Base-by-base conservation (phyloP, 2,888 invertebrate genomes). In the Leptinotarsa peninsularis region DNA sequence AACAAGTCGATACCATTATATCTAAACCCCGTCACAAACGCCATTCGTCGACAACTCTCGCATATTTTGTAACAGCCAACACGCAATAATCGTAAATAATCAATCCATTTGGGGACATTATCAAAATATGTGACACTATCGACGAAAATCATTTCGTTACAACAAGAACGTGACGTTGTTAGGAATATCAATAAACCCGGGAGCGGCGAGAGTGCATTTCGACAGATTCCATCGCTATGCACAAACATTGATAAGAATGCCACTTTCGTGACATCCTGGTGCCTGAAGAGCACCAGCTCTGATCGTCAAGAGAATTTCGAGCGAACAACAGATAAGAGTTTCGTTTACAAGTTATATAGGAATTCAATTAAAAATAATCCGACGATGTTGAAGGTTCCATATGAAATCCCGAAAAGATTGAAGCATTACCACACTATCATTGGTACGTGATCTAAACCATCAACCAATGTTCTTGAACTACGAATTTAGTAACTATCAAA, bases 91-190 rank as follows among this genome's bases (percentile, higher is more conserved):
- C 27, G 33, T 63, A 63, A 63, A 63, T 63, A 63, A 33, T 43
- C 63, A n/a, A 43, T 43, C 33, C 63, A 63, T 63, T 63, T 33
- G 66, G 72, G 72, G 49, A 71, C 66, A 72, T 72, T 75, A 75
- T 75, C 75, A 67, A 75, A 75, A 75, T 75, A 72, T 72, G 75
- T 68, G 75, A 72, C 75, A 68, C 68, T 72, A 75, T 75, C 75
- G 49, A 49, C 58, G n/a, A 63, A 63, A 63, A 63, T 63, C 4
- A 63, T 63, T 43, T 33, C 43, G 27, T n/a, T 63, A 63, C n/a
- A 5, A 63, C 63, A 63, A 63, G 27, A 43, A 63, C 63, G 63
- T 43, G 63, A 63, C 33, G 63, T n/a, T 63, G 63, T n/a, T 63
- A 27, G 43, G n/a, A 43, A 18, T 63, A 33, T 17, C 63, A 63